Conservation (phyloP, 2,113 vertebrate genomes). For the Cettia cetti region DNA sequence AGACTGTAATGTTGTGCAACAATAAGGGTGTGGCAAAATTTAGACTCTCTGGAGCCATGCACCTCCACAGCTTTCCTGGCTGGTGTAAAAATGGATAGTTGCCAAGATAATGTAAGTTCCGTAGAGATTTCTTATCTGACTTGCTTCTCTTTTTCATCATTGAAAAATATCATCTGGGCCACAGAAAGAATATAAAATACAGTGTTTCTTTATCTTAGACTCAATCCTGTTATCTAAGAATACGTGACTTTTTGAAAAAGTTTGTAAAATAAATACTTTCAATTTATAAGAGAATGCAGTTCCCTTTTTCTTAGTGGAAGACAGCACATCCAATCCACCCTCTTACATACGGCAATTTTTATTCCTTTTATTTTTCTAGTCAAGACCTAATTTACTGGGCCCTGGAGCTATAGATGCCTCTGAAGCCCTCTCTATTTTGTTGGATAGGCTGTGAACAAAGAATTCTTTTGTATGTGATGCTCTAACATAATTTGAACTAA, state of each 20-base stretch:
- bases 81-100: not conserved
- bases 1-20: not conserved
- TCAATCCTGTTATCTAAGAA: not conserved
- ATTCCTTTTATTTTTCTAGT: slow-evolving; percentile 25
- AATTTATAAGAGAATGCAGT: not conserved
- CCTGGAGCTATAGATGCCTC: slow-evolving; percentile 1
- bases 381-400: slow-evolving; percentile 29
- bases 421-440: slow-evolving; percentile 1
- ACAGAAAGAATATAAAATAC: not conserved
- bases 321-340: not conserved
- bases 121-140: not conserved
- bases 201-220: not conserved
- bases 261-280: not conserved
- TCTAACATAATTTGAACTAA: slow-evolving; percentile 30
- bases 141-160: not conserved
- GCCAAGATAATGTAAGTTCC: not conserved
- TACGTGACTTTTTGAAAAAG: not conserved
- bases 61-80: not conserved
- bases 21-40: not conserved
- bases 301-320: not conserved
- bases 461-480: not conserved
- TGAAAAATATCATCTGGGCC: not conserved
- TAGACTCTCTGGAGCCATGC: not conserved
- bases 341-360: not conserved
- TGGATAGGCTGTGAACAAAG: slow-evolving; percentile 1